Base-by-base conservation (phyloP, 2,888 invertebrate genomes). In the Dicranocentrus wangi region DNA sequence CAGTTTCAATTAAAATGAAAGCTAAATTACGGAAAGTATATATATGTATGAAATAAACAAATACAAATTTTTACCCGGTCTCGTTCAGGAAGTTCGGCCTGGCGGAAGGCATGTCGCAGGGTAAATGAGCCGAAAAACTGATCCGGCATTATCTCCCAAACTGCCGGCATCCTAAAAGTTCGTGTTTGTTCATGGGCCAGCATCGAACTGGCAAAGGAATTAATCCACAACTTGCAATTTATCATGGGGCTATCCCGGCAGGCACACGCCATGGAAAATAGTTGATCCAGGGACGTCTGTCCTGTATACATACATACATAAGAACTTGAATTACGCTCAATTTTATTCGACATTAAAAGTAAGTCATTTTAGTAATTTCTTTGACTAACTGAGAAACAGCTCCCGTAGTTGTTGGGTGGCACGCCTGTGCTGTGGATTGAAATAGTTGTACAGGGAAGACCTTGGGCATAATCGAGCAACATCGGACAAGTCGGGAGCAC, bases 191-290 rank as follows among this genome's bases (percentile, higher is more conserved):
- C 88, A 8, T 94, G 91, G 89, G 94, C 94, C 87, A 94, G 90
- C 21, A 95, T 88, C 0, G 94, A 93, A 7, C 95, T 94, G 0
- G 94, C 93, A 51, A 92, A 91, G 55, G 93, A 92, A 88, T 95
- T 95, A 88, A 94, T 93, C 89, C 94, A 96, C 84, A 96, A 89
- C 85, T 93, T 92, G 0, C 95, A 93, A 89, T 96, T 96, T 0
- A 85, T 42, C 68, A 72, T 60, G 1, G 79, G 75, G 58, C 61
- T 83, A 60, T 85, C 85, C 79, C 94, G 91, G 58, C 93, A 91
- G 87, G 90, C 95, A 8, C 92, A 92, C 60, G 93, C 91, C 17
- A 93, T 91, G 0, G 94, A 92, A 86, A 92, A 89, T 76, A 95
- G 91, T 84, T 95, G 94, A 0, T 93, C 93, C 13, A 93, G 88